Percentiles rank a stretch among this genome's conserved stretches.
Evolutionary conservation across 2,797 vertebrate genomes (phyloP).

Genomic region (Hippocampus kuda): DNA sequence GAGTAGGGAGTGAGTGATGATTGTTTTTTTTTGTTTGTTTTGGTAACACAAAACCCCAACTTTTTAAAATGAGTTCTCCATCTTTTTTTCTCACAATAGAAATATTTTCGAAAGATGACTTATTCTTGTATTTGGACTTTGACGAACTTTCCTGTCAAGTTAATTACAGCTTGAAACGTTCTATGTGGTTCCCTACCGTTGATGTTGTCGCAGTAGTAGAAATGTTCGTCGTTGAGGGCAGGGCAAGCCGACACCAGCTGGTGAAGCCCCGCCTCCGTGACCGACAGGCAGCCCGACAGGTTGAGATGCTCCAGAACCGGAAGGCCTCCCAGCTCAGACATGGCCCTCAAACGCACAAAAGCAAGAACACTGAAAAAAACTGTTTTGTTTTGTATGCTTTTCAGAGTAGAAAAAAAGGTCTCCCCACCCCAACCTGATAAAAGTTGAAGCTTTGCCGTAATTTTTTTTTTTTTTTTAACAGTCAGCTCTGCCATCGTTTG

Average conservation of each 20-base stretch:
- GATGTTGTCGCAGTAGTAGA: constrained; percentile 99
- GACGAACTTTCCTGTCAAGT: no score
- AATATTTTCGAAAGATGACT: no score
- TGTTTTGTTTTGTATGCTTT: no score
- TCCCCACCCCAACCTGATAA: no score
- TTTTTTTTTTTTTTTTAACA: no score
- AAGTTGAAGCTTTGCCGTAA: no score
- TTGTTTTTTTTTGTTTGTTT: background rate
- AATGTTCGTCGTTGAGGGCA: constrained; percentile 91
- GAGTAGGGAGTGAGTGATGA: background rate
- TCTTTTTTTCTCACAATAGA: no score
- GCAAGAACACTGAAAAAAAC: background rate
- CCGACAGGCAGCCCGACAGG: constrained; percentile 88
- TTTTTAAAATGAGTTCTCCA: no score
- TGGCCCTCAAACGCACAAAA: constrained; percentile 64
- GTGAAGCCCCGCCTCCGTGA: constrained; percentile 88
- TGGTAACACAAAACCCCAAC: background rate
- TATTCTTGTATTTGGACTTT: no score
- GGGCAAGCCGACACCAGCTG: constrained; percentile 90
- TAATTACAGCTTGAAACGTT: no score
- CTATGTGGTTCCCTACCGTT: constrained; percentile 70
- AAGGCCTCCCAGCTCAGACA: constrained; percentile 87
- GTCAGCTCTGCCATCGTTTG: no score
- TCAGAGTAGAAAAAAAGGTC: no score
- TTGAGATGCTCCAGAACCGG: constrained; percentile 92